A percentile compares a stretch with the other conserved stretches of the same genome.
These are phyloP conservation scores for Sebastolobus alascanus DNA, from an alignment of 2,797 vertebrate genomes.

Conservation along the genomic window DNA sequence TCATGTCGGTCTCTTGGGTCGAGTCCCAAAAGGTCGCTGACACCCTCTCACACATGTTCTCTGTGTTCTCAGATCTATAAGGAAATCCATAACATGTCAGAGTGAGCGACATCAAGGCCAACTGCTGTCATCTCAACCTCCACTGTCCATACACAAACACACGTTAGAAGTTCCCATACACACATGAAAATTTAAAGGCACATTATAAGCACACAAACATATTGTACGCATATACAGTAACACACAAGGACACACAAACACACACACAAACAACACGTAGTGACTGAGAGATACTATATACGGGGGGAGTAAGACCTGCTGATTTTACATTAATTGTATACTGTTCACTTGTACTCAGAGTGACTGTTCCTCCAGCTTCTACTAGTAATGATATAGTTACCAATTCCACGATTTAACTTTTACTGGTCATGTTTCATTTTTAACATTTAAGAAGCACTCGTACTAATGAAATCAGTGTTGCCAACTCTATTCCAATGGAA, in stretches of 20 bases:
- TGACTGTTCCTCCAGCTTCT: neutral
- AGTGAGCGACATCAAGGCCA: neutral
- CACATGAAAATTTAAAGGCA: neutral
- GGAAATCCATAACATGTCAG: slow-evolving; percentile 51
- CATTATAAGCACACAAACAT: slow-evolving; percentile 1
- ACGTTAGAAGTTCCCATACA: neutral
- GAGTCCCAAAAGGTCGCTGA: slow-evolving; percentile 1
- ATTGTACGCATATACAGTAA: neutral
- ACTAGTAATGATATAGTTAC: neutral
- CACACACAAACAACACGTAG: neutral
- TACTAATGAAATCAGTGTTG: too few relatives aligned
- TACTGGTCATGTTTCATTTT: neutral
- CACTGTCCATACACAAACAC: slow-evolving; percentile 36
- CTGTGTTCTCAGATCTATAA: slow-evolving; percentile 34
- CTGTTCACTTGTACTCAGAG: neutral
- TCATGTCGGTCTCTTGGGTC: slow-evolving; percentile 18
- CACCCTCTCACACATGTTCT: neutral
- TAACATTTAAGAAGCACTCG: too few relatives aligned
- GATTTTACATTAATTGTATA: slow-evolving; percentile 36
- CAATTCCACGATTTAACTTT: neutral
- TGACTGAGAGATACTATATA: neutral
- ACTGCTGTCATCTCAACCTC: slow-evolving; percentile 67
- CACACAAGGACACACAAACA: slow-evolving; percentile 11
- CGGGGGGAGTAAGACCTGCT: neutral
- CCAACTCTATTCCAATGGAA: too few relatives aligned